A percentile compares a stretch with the other conserved stretches of the same genome.
Evolutionary conservation across 2,888 invertebrate species (phyloP).

Genomic region (Embidobia sp.): DNA sequence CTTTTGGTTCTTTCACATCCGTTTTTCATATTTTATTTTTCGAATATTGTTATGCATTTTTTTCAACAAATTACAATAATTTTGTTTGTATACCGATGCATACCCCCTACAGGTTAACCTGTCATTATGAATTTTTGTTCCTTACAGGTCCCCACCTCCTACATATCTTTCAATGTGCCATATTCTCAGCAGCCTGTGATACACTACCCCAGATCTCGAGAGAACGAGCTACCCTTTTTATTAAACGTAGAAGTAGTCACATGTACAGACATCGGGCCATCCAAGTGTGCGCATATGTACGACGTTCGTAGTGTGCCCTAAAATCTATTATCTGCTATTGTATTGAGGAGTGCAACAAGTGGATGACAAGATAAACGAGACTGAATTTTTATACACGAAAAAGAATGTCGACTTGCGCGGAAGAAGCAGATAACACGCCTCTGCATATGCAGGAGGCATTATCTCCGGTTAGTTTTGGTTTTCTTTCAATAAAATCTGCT

Average conservation of each 20-base stretch:
- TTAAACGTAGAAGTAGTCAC: constrained; percentile 58
- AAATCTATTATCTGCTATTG: constrained; percentile 40
- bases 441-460: constrained; percentile 80
- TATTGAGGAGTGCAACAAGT: constrained; percentile 49
- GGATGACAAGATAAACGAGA: constrained; percentile 61
- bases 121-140: constrained; percentile 46
- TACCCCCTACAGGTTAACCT: too few species aligned
- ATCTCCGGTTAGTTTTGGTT: constrained; percentile 78
- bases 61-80: too few species aligned
- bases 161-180: constrained; percentile 76
- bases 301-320: constrained; percentile 17
- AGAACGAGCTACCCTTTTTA: constrained; percentile 62
- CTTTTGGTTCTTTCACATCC: too few species aligned
- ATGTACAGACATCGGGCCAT: constrained; percentile 36
- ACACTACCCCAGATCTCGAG: constrained; percentile 71
- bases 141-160: constrained; percentile 71
- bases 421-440: constrained; percentile 77
- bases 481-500: not conserved
- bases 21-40: too few species aligned
- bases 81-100: too few species aligned
- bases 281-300: constrained; percentile 42
- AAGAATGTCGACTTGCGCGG: constrained; percentile 80
- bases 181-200: constrained; percentile 79
- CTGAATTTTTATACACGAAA: constrained; percentile 63
- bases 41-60: too few species aligned